Conservation (phyloP, 2,113 vertebrate genomes). For the Callionymus lyra region DNA sequence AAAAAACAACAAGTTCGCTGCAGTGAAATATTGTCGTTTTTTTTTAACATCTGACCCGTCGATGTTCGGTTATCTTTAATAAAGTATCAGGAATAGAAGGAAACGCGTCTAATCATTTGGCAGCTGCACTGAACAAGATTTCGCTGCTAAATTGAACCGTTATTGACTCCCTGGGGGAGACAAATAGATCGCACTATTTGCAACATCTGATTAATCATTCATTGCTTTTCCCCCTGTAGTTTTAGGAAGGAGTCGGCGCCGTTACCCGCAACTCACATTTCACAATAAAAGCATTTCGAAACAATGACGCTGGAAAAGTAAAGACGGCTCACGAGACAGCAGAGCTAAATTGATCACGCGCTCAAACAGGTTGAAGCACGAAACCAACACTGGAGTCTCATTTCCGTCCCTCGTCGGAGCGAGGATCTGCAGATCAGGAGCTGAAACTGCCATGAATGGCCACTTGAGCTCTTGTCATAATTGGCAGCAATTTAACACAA, state of each 20-base stretch:
- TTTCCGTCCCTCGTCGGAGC: neutral
- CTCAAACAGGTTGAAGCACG: slow-evolving; percentile 4
- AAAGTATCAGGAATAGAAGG: neutral
- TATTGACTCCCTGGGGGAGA: too few relatives aligned
- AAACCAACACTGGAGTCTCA: neutral
- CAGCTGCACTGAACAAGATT: too few relatives aligned
- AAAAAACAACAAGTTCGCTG: too few relatives aligned
- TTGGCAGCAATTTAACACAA: slow-evolving; percentile 42
- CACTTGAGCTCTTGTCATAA: slow-evolving; percentile 41
- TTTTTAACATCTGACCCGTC: too few relatives aligned
- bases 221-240: too few relatives aligned
- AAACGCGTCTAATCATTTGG: neutral
- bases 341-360: slow-evolving; percentile 4
- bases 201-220: too few relatives aligned
- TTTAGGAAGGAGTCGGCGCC: too few relatives aligned
- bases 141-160: too few relatives aligned
- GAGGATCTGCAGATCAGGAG: slow-evolving; percentile 15
- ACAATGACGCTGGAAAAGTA: slow-evolving; percentile 5
- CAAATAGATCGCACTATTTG: too few relatives aligned
- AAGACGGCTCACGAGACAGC: slow-evolving; percentile 3
- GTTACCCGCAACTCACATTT: too few relatives aligned
- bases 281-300: slow-evolving; percentile 13
- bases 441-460: slow-evolving; percentile 35
- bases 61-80: too few relatives aligned
- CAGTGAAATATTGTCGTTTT: too few relatives aligned